Evolutionary conservation across 2,797 vertebrate genomes (phyloP).

Genomic region (Rhinichthys osculus): DNA sequence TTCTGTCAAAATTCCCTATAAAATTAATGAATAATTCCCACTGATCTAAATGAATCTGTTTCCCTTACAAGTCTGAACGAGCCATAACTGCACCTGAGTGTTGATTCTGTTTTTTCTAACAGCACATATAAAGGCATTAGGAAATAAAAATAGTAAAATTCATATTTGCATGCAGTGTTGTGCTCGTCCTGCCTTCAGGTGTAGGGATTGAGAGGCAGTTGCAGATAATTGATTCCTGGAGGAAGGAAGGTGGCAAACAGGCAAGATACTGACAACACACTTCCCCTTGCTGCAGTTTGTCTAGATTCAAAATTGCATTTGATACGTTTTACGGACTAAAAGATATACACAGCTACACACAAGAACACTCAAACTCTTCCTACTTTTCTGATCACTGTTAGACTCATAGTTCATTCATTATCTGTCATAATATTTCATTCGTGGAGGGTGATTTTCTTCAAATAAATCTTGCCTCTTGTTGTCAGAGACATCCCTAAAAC

Average conservation of each 20-base stretch:
- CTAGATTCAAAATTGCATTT: conserved; percentile 12
- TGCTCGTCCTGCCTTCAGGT: conserved; percentile 9
- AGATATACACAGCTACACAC: not conserved
- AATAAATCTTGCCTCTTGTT: conserved; percentile 23
- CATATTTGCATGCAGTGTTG: not conserved
- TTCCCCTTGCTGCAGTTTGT: conserved; percentile 28
- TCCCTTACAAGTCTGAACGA: not conserved
- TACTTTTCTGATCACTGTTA: not conserved
- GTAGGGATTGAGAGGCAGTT: conserved; percentile 9
- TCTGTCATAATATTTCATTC: conserved; percentile 4
- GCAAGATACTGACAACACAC: not conserved
- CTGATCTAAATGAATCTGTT: not conserved
- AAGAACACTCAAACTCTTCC: not conserved
- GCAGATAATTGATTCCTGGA: conserved; percentile 20
- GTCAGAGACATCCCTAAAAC: not conserved
- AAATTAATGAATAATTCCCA: not conserved
- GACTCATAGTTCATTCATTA: conserved; percentile 15
- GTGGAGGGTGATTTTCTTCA: conserved; percentile 38
- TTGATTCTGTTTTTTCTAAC: not conserved
- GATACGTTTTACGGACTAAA: not conserved
- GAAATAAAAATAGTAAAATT: not conserved
- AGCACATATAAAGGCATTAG: not conserved
- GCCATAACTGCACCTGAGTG: not conserved
- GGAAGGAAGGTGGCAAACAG: not conserved
- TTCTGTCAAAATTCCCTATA: not conserved